Base-by-base conservation (phyloP, 2,113 vertebrate species). In the Cynopterus brachyotis region DNA sequence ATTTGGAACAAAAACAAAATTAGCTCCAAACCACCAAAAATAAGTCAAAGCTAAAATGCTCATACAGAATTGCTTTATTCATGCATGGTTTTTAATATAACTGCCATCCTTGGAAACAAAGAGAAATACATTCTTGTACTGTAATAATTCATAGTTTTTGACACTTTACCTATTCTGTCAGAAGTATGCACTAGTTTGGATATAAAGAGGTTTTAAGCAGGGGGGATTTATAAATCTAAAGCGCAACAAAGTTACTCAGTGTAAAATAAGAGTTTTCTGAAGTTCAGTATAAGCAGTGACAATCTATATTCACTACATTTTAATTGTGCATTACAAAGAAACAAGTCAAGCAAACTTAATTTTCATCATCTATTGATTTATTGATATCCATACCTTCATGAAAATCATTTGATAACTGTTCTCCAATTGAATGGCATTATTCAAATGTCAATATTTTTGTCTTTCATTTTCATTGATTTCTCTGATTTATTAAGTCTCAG, bases 361-460 rank as follows among this genome's bases (percentile, higher is more conserved):
- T 98, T 98, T 96, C 83, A 95, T 97, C 59, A 97, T 7, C 89
- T 97, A 93, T 94, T 95, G 97, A 97, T 98, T 98, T 98, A 98
- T 97, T 92, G 95, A 87, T 98, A 97, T n/a, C 47, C 4, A 26
- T 95, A 53, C 88, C 76, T 97, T 97, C 53, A 59, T 96, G 80
- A 95, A 98, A 93, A 86, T 85, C 76, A 97, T 93, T 98, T 97
- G 55, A 97, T 96, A 92, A 86, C 82, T 91, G 24, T 89, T 59
- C 83, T 96, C 67, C 93, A 97, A 97, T 96, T 97, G 94, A 98
- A 97, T 91, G 97, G 17, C 24, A 59, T 97, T 97, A 97, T 90
- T 97, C 92, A 98, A 98, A 97, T 94, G 88, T 47, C 96, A 95
- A 84, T 60, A 92, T 94, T 97, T 97, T 95, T 91, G 92, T 60